A percentile compares a stretch with the other conserved stretches of the same genome.
phyloP scores from a whole-genome alignment of 2,113 vertebrate genomes.

The Baryphthengus martii region DNA sequence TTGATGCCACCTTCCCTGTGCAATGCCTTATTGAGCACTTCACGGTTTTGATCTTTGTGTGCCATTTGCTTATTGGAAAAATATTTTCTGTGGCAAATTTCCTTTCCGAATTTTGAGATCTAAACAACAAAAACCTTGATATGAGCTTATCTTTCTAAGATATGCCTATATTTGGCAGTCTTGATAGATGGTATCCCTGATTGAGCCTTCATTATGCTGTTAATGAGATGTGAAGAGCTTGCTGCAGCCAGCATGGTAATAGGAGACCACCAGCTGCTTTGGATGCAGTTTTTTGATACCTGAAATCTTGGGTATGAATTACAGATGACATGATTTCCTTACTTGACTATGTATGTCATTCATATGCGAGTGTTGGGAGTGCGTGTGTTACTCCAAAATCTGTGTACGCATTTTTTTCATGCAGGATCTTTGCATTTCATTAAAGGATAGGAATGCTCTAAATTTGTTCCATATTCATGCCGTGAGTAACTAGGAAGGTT shows the following conservation, averaged over 20 bases:
- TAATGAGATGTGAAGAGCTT: conserved; percentile 68
- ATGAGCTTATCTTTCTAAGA: background rate
- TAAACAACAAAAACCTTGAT: background rate
- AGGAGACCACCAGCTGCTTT: conserved; percentile 29
- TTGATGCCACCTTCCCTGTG: background rate
- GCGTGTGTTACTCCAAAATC: background rate
- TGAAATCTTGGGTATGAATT: conserved; percentile 29
- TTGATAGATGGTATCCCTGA: conserved; percentile 21
- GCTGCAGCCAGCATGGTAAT: conserved; percentile 20
- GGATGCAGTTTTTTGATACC: conserved; percentile 10
- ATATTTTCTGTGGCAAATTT: background rate
- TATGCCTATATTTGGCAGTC: conserved; percentile 10
- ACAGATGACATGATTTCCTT: conserved; percentile 29
- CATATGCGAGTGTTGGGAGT: background rate
- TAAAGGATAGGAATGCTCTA: background rate
- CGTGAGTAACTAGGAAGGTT: background rate
- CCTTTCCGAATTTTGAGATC: background rate
- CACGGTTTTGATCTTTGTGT: background rate
- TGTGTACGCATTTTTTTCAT: background rate
- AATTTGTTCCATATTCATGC: conserved; percentile 21
- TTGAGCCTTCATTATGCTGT: conserved; percentile 46
- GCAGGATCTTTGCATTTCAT: conserved; percentile 15
- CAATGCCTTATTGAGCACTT: background rate
- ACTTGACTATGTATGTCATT: background rate
- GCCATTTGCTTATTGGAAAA: background rate